Conservation (phyloP, 1,140 invertebrate genomes). For the Drosophila mojavensis region DNA sequence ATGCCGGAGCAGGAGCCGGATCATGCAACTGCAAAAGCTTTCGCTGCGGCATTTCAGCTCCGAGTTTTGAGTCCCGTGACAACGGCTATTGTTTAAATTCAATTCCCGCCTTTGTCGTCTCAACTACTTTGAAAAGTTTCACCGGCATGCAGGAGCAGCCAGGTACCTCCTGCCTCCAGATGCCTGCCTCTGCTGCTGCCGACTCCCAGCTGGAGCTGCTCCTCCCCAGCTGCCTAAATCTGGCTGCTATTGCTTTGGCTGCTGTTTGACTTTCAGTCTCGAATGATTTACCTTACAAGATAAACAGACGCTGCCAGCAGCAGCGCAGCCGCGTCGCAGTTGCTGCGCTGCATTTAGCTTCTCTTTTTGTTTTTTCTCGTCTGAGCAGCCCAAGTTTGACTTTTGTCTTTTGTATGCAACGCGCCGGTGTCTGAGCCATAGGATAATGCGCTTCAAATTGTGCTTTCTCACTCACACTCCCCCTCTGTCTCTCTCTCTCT, state of each 20-base stretch:
- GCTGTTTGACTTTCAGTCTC: constrained; percentile 81
- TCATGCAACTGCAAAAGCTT: neutral
- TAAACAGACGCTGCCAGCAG: constrained; percentile 65
- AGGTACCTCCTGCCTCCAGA: neutral
- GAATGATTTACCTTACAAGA: constrained; percentile 82
- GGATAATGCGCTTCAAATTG: constrained; percentile 78
- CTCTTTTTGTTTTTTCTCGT: constrained; percentile 29
- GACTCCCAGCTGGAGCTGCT: neutral
- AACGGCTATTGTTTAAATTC: constrained; percentile 77
- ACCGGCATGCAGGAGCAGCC: constrained; percentile 4
- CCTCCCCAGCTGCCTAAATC: neutral
- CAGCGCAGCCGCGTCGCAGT: constrained; percentile 11
- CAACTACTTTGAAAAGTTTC: constrained; percentile 78
- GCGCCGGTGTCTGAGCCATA: constrained; percentile 27
- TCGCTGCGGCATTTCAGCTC: constrained; percentile 31
- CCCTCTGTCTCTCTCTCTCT: neutral
- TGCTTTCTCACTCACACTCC: constrained; percentile 17
- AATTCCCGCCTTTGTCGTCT: constrained; percentile 81
- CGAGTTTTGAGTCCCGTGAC: constrained; percentile 55
- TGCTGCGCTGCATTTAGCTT: constrained; percentile 20
- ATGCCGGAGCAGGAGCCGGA: too few species aligned
- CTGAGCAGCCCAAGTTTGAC: constrained; percentile 71
- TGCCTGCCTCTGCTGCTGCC: neutral
- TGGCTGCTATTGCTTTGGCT: constrained; percentile 19
- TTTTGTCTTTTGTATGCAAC: constrained; percentile 65